Evolutionary conservation across 2,113 vertebrate species (phyloP).

Genomic region (Noturus placidus): DNA sequence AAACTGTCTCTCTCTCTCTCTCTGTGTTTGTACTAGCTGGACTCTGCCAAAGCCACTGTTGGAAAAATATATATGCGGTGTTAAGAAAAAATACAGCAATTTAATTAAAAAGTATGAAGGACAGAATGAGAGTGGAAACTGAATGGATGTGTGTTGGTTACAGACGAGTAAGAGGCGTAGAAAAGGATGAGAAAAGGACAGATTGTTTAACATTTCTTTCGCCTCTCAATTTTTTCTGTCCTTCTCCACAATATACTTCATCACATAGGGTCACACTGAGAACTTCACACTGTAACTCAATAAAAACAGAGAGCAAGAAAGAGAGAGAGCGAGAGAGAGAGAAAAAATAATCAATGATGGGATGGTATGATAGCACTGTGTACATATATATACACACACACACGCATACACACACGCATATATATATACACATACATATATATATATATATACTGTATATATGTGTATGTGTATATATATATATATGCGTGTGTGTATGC

Average conservation of each 20-base stretch:
- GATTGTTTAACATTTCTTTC: background rate
- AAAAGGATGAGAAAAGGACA: background rate
- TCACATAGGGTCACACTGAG: slow-evolving; percentile 61
- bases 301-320: background rate
- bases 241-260: slow-evolving; percentile 82
- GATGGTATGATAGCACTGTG: background rate
- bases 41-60: slow-evolving; percentile 62
- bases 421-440: too few species aligned
- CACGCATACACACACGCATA: too few species aligned
- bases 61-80: slow-evolving; percentile 67
- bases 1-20: background rate
- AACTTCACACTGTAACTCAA: slow-evolving; percentile 53
- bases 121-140: slow-evolving; percentile 49
- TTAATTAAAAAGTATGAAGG: slow-evolving; percentile 56
- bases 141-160: slow-evolving; percentile 17
- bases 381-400: too few species aligned
- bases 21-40: background rate
- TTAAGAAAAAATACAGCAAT: slow-evolving; percentile 70
- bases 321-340: background rate
- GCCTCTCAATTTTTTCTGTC: too few species aligned
- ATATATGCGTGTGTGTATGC: too few species aligned
- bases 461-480: too few species aligned
- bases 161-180: background rate
- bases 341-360: background rate
- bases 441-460: too few species aligned